phyloP scores from a whole-genome alignment of 2,113 vertebrate species.

The Catharus bicknelli region DNA sequence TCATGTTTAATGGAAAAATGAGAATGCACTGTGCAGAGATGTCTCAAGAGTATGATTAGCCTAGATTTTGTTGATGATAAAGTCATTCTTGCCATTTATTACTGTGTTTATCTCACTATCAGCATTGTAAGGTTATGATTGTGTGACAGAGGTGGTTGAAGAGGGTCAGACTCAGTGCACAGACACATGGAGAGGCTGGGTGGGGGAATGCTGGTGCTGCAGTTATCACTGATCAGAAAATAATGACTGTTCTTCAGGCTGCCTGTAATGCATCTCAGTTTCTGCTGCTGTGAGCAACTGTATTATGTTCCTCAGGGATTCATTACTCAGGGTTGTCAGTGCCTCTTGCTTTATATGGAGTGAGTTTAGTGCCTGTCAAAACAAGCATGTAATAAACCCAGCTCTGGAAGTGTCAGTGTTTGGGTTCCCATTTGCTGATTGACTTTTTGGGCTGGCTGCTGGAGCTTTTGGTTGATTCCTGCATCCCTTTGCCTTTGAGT shows the following conservation, averaged over 20 bases:
- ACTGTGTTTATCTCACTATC: not conserved
- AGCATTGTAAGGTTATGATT: not conserved
- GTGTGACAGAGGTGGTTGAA: not conserved
- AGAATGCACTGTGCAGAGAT: not conserved
- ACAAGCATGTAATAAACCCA: not conserved
- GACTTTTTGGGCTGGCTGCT: not conserved
- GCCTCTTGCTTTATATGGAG: not conserved
- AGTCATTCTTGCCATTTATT: not conserved
- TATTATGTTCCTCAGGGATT: not conserved
- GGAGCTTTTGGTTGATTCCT: not conserved
- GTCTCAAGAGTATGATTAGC: not conserved
- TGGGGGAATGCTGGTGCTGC: not conserved
- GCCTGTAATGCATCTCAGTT: not conserved
- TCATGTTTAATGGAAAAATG: conserved; percentile 15
- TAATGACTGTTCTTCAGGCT: not conserved
- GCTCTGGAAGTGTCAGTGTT: not conserved
- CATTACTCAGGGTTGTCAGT: not conserved
- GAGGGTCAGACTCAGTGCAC: not conserved
- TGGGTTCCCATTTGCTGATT: conserved; percentile 14
- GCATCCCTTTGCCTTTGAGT: not conserved
- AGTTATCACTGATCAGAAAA: not conserved
- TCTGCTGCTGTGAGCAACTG: not conserved
- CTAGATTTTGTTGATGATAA: not conserved
- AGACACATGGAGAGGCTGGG: not conserved
- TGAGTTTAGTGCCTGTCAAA: not conserved